Percentiles rank a stretch among this genome's conserved stretches.
phyloP scores from a whole-genome alignment of 37 sponge, comb jelly and placozoan species.

The Petrosia ficiformis region DNA sequence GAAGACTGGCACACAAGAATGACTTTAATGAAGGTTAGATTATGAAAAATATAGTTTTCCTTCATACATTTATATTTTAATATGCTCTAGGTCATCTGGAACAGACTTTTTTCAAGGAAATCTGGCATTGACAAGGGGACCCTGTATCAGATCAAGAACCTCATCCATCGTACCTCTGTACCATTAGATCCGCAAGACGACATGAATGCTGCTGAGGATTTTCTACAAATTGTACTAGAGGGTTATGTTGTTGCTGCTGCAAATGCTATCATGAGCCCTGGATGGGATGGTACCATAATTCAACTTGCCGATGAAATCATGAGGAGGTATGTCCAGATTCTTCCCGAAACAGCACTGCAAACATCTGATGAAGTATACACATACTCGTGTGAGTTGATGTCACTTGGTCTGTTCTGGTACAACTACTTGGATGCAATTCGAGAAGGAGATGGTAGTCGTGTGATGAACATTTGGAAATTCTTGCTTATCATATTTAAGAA shows the following conservation, averaged over 20 bases:
- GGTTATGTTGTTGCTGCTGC: conserved; percentile 28
- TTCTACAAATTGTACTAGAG: conserved; percentile 16
- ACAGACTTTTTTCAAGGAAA: conserved; percentile 16
- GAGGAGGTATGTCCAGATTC: not conserved
- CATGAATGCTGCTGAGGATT: conserved; percentile 33
- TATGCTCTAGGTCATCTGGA: conserved; percentile 51
- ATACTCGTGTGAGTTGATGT: not conserved
- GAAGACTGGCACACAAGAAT: no score
- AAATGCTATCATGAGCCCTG: conserved; percentile 7
- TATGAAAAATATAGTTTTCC: no score
- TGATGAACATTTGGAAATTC: conserved; percentile 31
- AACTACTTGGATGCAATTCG: conserved; percentile 28
- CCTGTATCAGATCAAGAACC: conserved; percentile 36
- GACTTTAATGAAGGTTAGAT: not conserved
- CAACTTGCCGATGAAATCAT: not conserved
- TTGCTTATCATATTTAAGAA: conserved; percentile 30
- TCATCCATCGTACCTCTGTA: conserved; percentile 44
- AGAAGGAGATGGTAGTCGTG: conserved; percentile 50
- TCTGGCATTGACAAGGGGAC: conserved; percentile 32
- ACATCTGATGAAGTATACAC: not conserved
- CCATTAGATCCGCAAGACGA: not conserved
- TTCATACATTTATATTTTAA: not conserved
- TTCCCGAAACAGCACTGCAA: not conserved
- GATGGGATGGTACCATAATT: not conserved
- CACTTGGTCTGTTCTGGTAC: conserved; percentile 39